Conservation (phyloP, 2,113 vertebrate species). For the Callospermophilus lateralis region DNA sequence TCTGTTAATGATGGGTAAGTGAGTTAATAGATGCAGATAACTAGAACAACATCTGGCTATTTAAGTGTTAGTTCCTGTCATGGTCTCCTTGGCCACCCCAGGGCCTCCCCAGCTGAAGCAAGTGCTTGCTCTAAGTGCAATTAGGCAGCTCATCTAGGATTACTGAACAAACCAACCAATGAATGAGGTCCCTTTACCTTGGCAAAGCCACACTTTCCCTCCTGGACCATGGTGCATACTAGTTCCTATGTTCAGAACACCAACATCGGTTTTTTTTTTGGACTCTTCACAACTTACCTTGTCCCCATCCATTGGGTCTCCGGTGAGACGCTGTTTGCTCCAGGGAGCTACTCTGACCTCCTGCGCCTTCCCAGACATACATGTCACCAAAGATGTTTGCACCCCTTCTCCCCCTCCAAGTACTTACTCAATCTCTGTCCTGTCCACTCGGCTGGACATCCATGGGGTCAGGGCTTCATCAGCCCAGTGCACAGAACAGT, state of each 20-base stretch:
- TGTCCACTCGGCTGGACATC: no score
- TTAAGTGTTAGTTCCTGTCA: not conserved
- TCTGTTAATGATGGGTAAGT: not conserved
- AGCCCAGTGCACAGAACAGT: not conserved
- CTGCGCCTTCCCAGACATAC: not conserved
- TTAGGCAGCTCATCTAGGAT: not conserved
- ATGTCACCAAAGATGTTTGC: not conserved
- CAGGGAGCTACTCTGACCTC: not conserved
- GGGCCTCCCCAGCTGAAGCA: not conserved
- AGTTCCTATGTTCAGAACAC: not conserved
- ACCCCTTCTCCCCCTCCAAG: not conserved
- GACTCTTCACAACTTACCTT: not conserved
- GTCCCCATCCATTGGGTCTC: not conserved
- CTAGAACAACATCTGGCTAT: not conserved
- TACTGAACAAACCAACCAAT: not conserved
- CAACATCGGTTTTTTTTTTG: not conserved
- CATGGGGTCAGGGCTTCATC: rapidly evolving
- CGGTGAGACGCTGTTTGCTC: not conserved
- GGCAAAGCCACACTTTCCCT: not conserved
- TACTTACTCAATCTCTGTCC: not conserved
- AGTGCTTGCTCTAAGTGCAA: not conserved
- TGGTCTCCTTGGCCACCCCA: not conserved
- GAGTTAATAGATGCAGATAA: no score
- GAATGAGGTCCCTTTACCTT: not conserved
- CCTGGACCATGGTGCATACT: not conserved